phyloP scores from a whole-genome alignment of 1,140 invertebrate genomes.

The Hyposmocoma kahamanoa region DNA sequence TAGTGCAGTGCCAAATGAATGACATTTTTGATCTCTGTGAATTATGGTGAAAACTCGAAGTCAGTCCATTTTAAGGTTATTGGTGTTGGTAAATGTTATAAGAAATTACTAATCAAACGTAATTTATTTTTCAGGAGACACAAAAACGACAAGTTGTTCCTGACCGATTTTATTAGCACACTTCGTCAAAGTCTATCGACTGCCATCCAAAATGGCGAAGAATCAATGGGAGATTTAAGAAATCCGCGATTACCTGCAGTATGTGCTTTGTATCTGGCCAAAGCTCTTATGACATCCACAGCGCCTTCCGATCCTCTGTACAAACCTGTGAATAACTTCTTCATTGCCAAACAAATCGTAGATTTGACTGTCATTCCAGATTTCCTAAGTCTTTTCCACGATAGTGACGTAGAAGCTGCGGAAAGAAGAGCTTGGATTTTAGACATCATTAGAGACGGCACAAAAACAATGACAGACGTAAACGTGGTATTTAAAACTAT shows the following conservation, averaged over 20 bases:
- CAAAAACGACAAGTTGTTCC: constrained; percentile 70
- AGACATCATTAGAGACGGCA: constrained; percentile 78
- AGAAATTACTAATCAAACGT: too few relatives aligned
- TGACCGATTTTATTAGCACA: constrained; percentile 58
- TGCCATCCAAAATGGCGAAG: constrained; percentile 30
- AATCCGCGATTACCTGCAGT: constrained; percentile 78
- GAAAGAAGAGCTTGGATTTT: constrained; percentile 81
- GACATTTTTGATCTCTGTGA: too few relatives aligned
- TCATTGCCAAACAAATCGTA: constrained; percentile 80
- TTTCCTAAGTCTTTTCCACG: constrained; percentile 83
- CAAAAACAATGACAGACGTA: constrained; percentile 69
- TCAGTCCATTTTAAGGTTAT: too few relatives aligned
- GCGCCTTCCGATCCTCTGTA: constrained; percentile 82
- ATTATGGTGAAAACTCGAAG: too few relatives aligned
- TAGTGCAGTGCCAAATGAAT: too few relatives aligned
- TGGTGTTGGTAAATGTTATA: too few relatives aligned
- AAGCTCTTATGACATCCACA: constrained; percentile 77
- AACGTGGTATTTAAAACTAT: constrained; percentile 69
- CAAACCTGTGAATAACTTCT: constrained; percentile 78
- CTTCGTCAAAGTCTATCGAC: constrained; percentile 54
- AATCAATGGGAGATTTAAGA: constrained; percentile 32
- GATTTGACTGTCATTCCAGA: constrained; percentile 85
- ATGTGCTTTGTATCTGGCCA: constrained; percentile 81
- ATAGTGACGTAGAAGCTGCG: constrained; percentile 76
- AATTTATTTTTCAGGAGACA: constrained; percentile 66